phyloP scores from a whole-genome alignment of 2,888 invertebrate genomes.

The Amiota mariae region DNA sequence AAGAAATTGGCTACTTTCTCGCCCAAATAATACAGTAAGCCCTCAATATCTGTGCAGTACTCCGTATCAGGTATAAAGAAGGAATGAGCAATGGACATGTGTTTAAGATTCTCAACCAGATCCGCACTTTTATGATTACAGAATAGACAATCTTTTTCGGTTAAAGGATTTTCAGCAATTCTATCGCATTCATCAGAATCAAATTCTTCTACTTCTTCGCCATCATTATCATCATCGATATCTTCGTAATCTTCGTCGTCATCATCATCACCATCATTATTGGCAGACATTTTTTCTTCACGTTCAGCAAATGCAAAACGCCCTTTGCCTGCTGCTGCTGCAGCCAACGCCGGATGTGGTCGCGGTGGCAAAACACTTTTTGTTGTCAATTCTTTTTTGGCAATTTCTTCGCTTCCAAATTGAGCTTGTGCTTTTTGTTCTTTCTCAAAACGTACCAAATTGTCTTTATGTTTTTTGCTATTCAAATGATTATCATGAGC shows the following conservation, averaged over 20 bases:
- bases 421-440: slow-evolving; percentile 49
- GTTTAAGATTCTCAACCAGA: slow-evolving; percentile 88
- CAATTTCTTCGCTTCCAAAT: slow-evolving; percentile 60
- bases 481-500: slow-evolving; percentile 91
- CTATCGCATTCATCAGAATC: slow-evolving; percentile 90
- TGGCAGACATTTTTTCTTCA: slow-evolving; percentile 5
- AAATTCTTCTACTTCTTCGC: slow-evolving; percentile 72
- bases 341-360: slow-evolving; percentile 67
- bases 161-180: slow-evolving; percentile 82
- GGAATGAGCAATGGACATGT: slow-evolving; percentile 93
- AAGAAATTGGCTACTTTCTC: slow-evolving; percentile 83
- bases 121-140: slow-evolving; percentile 85
- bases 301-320: slow-evolving; percentile 57
- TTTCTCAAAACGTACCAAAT: slow-evolving; percentile 67
- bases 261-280: slow-evolving; percentile 40
- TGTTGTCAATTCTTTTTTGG: slow-evolving; percentile 67
- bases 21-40: slow-evolving; percentile 88
- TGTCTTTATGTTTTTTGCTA: slow-evolving; percentile 91
- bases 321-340: slow-evolving; percentile 65
- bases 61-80: slow-evolving; percentile 97
- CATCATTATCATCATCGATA: slow-evolving; percentile 57
- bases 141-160: slow-evolving; percentile 89
- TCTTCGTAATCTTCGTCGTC: slow-evolving; percentile 48
- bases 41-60: slow-evolving; percentile 88
- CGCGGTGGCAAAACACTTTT: slow-evolving; percentile 60